A percentile compares a stretch with the other conserved stretches of the same genome.
These are phyloP conservation scores for Menidia menidia DNA, from an alignment of 2,797 vertebrate species.

Conservation along the genomic window DNA sequence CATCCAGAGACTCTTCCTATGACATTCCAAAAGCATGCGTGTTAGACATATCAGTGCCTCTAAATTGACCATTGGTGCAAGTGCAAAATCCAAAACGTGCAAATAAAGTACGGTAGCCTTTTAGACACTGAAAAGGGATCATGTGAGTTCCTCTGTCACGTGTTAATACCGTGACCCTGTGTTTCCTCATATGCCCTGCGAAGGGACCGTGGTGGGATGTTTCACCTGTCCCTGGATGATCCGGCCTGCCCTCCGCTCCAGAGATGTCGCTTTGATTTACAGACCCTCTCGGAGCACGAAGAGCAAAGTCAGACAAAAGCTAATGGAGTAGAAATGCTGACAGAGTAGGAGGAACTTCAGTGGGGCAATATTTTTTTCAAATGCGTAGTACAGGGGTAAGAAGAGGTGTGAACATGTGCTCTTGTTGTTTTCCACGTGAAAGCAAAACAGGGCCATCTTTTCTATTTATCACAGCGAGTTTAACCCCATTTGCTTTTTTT, in stretches of 20 bases:
- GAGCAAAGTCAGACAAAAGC: slow-evolving; percentile 68
- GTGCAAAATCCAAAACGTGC: not conserved
- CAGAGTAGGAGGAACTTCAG: slow-evolving; percentile 51
- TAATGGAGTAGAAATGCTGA: slow-evolving; percentile 76
- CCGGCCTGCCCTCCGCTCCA: slow-evolving; percentile 39
- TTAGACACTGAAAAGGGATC: not conserved
- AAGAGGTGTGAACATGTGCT: slow-evolving; percentile 8
- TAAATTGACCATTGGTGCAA: too few relatives aligned
- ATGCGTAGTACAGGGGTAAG: slow-evolving; percentile 13
- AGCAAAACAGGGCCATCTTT: slow-evolving; percentile 11
- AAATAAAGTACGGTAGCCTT: not conserved
- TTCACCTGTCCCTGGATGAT: slow-evolving; percentile 57
- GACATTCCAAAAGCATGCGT: too few relatives aligned
- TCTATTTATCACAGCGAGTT: slow-evolving; percentile 20
- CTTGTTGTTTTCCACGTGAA: slow-evolving; percentile 26
- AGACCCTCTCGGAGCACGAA: slow-evolving; percentile 54
- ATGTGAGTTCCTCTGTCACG: slow-evolving; percentile 9
- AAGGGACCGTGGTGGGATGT: slow-evolving; percentile 13
- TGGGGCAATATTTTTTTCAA: slow-evolving; percentile 45
- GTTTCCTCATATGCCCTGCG: not conserved
- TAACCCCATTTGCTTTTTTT: slow-evolving; percentile 12
- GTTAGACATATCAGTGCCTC: too few relatives aligned
- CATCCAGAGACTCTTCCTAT: too few relatives aligned
- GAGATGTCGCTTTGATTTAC: slow-evolving; percentile 67
- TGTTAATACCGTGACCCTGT: slow-evolving; percentile 16